Conservation (phyloP, 2,888 invertebrate species). For the Eupithecia exiguata region DNA sequence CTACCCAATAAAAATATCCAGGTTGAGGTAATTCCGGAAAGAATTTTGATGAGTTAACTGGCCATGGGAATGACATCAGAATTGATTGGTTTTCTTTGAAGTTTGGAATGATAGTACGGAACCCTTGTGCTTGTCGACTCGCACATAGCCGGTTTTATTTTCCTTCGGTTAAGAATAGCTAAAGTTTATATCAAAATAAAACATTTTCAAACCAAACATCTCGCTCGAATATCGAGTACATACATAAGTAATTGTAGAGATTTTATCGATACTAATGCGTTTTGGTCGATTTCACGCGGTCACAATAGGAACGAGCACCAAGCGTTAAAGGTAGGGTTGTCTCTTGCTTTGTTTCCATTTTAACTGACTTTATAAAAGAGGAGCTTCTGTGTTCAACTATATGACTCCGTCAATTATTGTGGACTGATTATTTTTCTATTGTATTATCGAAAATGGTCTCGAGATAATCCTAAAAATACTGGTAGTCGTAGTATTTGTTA, state of each 20-base stretch:
- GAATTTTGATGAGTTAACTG: too few relatives aligned
- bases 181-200: background rate
- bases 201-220: background rate
- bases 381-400: background rate
- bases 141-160: background rate
- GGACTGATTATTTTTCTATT: too few relatives aligned
- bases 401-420: too few relatives aligned
- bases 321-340: conserved; percentile 40
- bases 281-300: conserved; percentile 58
- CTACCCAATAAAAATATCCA: too few relatives aligned
- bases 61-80: too few relatives aligned
- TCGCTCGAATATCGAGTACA: conserved; percentile 13
- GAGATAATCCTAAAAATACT: too few relatives aligned
- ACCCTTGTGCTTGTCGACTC: too few relatives aligned
- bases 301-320: conserved; percentile 48
- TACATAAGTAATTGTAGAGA: conserved; percentile 27
- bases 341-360: background rate
- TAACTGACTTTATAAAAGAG: background rate
- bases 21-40: too few relatives aligned
- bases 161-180: background rate
- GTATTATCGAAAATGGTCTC: too few relatives aligned
- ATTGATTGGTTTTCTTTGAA: too few relatives aligned
- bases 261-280: conserved; percentile 59
- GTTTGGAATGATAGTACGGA: too few relatives aligned
- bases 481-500: too few relatives aligned